A percentile compares a stretch with the other conserved stretches of the same genome.
Evolutionary conservation across 37 sponge, comb jelly and placozoan genomes (phyloP).

Genomic region (Diacarnus erythraeanus): DNA sequence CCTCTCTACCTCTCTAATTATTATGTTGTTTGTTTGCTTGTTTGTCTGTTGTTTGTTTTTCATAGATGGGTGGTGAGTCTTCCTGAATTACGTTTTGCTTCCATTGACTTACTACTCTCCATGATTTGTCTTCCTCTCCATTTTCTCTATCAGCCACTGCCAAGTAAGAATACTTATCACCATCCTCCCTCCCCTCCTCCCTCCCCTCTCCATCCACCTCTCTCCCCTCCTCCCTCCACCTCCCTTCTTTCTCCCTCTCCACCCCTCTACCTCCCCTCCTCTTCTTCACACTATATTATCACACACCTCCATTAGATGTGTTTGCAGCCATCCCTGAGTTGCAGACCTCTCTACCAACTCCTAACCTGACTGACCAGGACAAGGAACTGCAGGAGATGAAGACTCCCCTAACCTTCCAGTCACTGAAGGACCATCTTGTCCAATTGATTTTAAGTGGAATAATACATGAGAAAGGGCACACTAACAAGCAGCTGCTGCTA

Average conservation of each 20-base stretch:
- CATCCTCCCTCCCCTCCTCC: background rate
- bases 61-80: conserved; percentile 46
- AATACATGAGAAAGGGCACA: conserved; percentile 48
- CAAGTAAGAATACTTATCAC: conserved; percentile 39
- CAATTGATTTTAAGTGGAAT: conserved; percentile 65
- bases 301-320: conserved; percentile 4
- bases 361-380: too few relatives aligned
- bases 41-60: too few relatives aligned
- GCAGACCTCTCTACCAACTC: background rate
- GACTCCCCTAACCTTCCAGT: conserved; percentile 30
- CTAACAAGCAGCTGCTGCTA: conserved; percentile 74
- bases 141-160: conserved; percentile 70
- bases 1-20: background rate
- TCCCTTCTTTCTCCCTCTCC: background rate
- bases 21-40: too few relatives aligned
- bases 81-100: conserved; percentile 42
- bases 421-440: conserved; percentile 48
- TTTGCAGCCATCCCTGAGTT: background rate
- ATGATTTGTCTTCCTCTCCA: conserved; percentile 83
- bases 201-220: background rate
- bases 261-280: background rate
- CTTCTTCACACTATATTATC: background rate
- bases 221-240: background rate
- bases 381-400: background rate
- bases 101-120: conserved; percentile 73